These are phyloP conservation scores for Loriculus beryllinus DNA, from an alignment of 2,797 vertebrate species.

Conservation along the genomic window DNA sequence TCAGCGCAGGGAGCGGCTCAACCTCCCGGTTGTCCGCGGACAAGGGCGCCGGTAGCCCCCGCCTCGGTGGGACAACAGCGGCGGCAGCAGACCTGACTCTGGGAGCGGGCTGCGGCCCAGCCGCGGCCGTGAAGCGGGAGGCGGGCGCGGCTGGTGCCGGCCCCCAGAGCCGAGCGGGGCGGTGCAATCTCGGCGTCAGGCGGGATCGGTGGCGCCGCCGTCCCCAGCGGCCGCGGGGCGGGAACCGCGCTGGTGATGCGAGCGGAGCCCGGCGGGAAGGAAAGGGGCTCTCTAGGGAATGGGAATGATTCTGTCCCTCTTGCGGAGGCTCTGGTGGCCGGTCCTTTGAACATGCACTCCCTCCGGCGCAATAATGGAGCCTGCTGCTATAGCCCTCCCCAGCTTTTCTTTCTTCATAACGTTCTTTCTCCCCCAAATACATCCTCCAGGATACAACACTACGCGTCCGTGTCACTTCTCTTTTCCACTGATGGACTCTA, in stretches of 20 bases:
- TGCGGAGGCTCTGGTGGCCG: too few relatives aligned
- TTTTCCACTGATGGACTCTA: fast-evolving
- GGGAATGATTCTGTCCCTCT: fast-evolving
- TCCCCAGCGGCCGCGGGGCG: neutral
- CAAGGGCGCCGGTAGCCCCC: neutral
- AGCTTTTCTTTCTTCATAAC: neutral
- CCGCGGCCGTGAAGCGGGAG: neutral
- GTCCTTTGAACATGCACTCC: too few relatives aligned
- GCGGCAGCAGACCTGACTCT: neutral
- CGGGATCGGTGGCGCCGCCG: neutral
- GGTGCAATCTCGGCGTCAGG: neutral
- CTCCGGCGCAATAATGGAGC: neutral
- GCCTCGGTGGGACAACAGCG: neutral
- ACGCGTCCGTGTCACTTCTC: fast-evolving
- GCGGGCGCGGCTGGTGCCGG: neutral
- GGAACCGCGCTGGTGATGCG: fast-evolving
- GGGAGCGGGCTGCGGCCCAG: neutral
- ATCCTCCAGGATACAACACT: neutral
- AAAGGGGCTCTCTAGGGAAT: fast-evolving
- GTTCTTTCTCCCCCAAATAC: neutral
- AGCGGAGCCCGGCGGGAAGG: too few relatives aligned
- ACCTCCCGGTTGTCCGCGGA: neutral
- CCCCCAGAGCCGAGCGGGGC: neutral
- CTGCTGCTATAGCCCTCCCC: fast-evolving
- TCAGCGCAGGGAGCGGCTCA: neutral